Evolutionary conservation across 2,888 invertebrate species (phyloP).

Genomic region (Aphodius granarius): DNA sequence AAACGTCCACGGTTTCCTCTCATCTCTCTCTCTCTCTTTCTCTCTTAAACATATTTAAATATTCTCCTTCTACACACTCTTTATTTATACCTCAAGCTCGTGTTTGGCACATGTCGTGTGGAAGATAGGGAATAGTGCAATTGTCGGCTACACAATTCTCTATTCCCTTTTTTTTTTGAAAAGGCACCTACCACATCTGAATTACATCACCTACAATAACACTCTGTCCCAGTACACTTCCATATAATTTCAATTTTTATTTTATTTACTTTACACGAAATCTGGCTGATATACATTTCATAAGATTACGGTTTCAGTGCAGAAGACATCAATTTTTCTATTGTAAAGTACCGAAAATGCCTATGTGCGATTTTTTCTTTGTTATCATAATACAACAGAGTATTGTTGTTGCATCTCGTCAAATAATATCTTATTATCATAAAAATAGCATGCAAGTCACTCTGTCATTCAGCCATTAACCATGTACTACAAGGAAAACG

Average conservation of each 20-base stretch:
- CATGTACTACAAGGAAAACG: too few relatives aligned
- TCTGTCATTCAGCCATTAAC: too few relatives aligned
- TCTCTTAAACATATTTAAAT: constrained; percentile 40
- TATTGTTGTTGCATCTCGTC: background rate
- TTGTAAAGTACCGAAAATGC: background rate
- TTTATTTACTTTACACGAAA: background rate
- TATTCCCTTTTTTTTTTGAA: constrained; percentile 39
- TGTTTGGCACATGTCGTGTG: constrained; percentile 51
- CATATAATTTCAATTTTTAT: constrained; percentile 8
- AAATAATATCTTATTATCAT: too few relatives aligned
- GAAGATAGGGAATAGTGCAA: constrained; percentile 43
- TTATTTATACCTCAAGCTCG: constrained; percentile 39
- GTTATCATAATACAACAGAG: background rate
- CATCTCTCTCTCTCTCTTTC: constrained; percentile 34
- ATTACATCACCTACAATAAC: background rate
- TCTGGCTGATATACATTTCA: background rate
- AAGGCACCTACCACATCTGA: constrained; percentile 48
- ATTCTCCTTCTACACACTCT: constrained; percentile 37
- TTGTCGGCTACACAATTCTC: constrained; percentile 9
- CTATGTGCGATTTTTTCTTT: background rate
- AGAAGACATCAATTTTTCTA: background rate
- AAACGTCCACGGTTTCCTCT: constrained; percentile 25
- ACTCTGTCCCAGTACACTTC: constrained; percentile 21
- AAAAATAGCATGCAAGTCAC: too few relatives aligned
- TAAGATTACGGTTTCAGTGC: background rate